Conservation (phyloP, 1,140 invertebrate genomes). For the Lasioglossum albipes region DNA sequence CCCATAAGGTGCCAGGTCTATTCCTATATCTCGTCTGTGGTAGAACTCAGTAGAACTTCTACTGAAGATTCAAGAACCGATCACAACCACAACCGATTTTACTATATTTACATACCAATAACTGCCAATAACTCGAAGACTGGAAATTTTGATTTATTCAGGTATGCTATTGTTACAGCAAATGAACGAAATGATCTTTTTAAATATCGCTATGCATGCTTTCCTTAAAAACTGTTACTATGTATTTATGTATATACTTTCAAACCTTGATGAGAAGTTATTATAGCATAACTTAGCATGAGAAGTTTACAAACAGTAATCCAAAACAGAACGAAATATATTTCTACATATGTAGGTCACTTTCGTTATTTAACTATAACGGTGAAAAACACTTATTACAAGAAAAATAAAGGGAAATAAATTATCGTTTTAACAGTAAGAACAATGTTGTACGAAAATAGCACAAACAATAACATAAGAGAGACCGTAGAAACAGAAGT, state of each 20-base stretch:
- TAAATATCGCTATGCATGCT: neutral
- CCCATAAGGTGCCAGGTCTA: no score
- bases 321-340: neutral
- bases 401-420: neutral
- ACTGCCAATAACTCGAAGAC: no score
- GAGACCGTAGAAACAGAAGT: conserved; percentile 29
- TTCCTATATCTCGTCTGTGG: no score
- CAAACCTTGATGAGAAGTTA: neutral
- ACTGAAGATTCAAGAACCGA: no score
- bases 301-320: conserved; percentile 19
- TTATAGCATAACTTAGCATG: neutral
- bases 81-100: no score
- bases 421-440: neutral
- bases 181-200: neutral
- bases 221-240: neutral
- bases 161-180: no score
- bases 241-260: no score
- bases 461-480: neutral
- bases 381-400: neutral
- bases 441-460: conserved; percentile 18
- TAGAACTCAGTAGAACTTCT: no score
- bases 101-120: no score
- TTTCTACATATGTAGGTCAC: conserved; percentile 22
- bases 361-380: neutral
- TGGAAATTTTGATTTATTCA: no score